Evolutionary conservation across 1,140 invertebrate genomes (phyloP).

Genomic region (Anagrus nilaparvatae): DNA sequence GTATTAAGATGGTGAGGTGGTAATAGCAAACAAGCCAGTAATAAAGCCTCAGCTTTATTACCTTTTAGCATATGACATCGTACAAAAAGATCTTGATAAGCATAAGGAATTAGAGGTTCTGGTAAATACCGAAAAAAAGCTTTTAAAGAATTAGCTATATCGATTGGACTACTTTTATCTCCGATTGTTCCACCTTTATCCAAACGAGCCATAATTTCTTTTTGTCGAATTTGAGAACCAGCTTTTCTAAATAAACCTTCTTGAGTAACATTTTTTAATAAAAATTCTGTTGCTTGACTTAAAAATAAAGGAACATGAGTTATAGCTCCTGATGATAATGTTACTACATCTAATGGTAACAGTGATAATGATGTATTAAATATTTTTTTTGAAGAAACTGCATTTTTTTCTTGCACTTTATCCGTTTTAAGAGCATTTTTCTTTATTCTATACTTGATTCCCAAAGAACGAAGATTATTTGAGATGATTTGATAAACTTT

Average conservation of each 20-base stretch:
- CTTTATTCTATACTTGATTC: conserved; percentile 54
- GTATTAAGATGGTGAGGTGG: conserved; percentile 54
- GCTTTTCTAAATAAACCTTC: conserved; percentile 81
- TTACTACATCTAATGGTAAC: conserved; percentile 51
- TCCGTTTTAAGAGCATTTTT: conserved; percentile 46
- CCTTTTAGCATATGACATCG: conserved; percentile 48
- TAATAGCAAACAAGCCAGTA: conserved; percentile 54
- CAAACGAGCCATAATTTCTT: conserved; percentile 62
- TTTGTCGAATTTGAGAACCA: conserved; percentile 67
- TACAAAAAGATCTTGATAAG: conserved; percentile 64
- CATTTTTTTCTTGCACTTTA: conserved; percentile 20
- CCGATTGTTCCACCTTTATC: conserved; percentile 54
- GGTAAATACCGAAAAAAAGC: conserved; percentile 72
- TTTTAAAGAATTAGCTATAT: conserved; percentile 74
- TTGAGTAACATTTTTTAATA: conserved; percentile 54
- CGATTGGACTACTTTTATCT: conserved; percentile 60
- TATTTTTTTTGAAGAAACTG: conserved; percentile 38
- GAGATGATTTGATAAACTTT: conserved; percentile 50
- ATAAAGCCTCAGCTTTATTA: conserved; percentile 42
- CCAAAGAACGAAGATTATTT: conserved; percentile 48
- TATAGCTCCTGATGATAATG: conserved; percentile 44
- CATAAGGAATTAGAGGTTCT: conserved; percentile 65
- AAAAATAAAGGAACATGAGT: conserved; percentile 68
- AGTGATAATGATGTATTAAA: conserved; percentile 51
- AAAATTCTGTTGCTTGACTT: conserved; percentile 56